Evolutionary conservation across 2,113 vertebrate genomes (phyloP).

Genomic region (Empidonax alnorum): DNA sequence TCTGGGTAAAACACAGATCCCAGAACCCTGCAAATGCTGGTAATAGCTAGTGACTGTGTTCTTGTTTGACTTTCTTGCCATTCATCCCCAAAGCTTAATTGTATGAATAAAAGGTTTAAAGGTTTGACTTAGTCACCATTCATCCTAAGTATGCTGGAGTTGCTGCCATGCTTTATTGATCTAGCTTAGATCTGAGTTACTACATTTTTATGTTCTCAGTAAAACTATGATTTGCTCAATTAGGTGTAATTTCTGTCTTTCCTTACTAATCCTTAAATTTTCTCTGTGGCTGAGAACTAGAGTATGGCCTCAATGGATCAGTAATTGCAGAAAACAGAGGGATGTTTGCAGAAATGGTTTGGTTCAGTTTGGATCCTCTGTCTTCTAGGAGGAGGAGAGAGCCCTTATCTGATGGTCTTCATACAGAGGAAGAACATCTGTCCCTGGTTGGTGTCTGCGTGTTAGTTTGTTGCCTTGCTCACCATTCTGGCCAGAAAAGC

Average conservation of each 20-base stretch:
- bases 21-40: neutral
- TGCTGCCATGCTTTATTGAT: slow-evolving; percentile 14
- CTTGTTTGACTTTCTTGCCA: neutral
- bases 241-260: slow-evolving; percentile 3
- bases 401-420: neutral
- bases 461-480: neutral
- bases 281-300: neutral
- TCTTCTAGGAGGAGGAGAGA: neutral
- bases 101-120: neutral
- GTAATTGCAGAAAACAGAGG: neutral
- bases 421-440: neutral
- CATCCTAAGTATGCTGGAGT: neutral
- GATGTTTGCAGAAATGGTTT: neutral
- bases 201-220: neutral
- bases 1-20: neutral
- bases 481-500: neutral
- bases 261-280: neutral
- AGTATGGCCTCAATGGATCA: rapidly evolving
- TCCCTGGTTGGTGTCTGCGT: rapidly evolving
- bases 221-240: neutral
- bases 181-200: neutral
- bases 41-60: neutral
- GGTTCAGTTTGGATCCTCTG: neutral
- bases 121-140: neutral
- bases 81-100: neutral